phyloP scores from a whole-genome alignment of 2,113 vertebrate genomes.

The western clawed frog (Xenopus tropicalis) region DNA sequence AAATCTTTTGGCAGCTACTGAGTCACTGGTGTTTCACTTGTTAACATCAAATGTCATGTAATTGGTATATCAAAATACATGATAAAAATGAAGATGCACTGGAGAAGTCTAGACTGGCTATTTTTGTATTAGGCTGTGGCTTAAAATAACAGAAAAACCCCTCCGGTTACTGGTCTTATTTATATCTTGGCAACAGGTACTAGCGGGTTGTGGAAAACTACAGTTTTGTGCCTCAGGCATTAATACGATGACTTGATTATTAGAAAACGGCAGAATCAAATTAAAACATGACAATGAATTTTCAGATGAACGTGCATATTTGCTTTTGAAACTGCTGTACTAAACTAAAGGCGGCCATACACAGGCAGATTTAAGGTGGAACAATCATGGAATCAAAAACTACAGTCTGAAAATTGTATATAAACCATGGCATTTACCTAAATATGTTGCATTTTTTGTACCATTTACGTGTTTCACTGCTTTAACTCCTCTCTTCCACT shows the following conservation, averaged over 20 bases:
- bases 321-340: too few species aligned
- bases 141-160: not conserved
- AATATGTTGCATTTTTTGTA: too few species aligned
- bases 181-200: not conserved
- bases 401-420: too few species aligned
- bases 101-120: conserved; percentile 1
- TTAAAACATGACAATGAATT: too few species aligned
- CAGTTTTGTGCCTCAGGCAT: not conserved
- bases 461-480: too few species aligned
- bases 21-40: not conserved
- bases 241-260: not conserved
- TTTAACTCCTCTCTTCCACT: too few species aligned
- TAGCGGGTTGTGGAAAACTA: not conserved
- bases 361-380: too few species aligned
- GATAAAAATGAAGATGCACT: not conserved
- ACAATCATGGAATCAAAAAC: too few species aligned
- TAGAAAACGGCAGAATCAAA: too few species aligned
- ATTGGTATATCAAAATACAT: conserved; percentile 1
- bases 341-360: too few species aligned
- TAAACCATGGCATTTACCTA: too few species aligned
- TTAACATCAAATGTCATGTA: not conserved
- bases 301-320: too few species aligned
- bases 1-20: not conserved
- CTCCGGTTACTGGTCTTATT: not conserved
- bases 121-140: not conserved